Evolutionary conservation across 2,888 invertebrate species (phyloP).

Genomic region (Stomorhina lunata): DNA sequence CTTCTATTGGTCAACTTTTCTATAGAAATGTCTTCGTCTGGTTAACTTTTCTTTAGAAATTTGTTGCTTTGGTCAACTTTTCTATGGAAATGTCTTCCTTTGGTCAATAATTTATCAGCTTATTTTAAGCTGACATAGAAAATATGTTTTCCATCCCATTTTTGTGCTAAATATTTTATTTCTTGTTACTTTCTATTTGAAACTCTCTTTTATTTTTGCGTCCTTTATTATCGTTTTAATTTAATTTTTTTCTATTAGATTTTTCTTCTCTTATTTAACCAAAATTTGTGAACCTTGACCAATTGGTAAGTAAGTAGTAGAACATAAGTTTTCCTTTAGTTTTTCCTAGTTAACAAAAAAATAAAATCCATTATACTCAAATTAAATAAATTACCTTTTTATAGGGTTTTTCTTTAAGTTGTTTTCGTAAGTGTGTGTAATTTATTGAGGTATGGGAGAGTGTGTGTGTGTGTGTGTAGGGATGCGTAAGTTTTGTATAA

Average conservation of each 20-base stretch:
- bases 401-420: background rate
- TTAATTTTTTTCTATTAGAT: background rate
- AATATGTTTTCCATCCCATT: conserved; percentile 18
- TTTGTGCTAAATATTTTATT: conserved; percentile 26
- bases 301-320: conserved; percentile 55
- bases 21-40: background rate
- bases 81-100: background rate
- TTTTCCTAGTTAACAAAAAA: conserved; percentile 5
- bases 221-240: background rate
- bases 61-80: background rate
- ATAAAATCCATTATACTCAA: conserved; percentile 58
- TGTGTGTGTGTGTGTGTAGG: background rate
- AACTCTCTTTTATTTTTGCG: background rate
- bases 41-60: background rate
- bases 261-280: conserved; percentile 33
- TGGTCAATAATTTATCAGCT: background rate
- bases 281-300: conserved; percentile 61
- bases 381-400: conserved; percentile 59
- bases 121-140: conserved; percentile 31
- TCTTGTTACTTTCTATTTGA: background rate
- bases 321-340: conserved; percentile 23
- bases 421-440: background rate
- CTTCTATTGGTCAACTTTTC: background rate
- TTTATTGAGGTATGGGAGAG: background rate
- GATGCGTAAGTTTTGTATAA: background rate